Conservation (phyloP, 2,888 invertebrate species). For the Ecdyonurus torrentis region DNA sequence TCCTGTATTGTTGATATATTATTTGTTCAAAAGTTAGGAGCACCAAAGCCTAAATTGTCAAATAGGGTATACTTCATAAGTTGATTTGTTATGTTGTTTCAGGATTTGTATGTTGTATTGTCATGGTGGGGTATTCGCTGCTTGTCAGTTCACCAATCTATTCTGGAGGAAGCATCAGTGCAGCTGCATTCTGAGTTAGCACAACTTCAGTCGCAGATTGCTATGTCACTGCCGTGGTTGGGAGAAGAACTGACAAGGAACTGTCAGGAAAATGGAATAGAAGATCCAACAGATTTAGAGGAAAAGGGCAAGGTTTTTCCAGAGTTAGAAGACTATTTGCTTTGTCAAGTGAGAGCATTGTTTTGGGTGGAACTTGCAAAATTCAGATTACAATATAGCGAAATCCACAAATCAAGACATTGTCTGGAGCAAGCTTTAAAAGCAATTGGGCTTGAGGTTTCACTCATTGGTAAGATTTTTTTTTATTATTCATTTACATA, state of each 20-base stretch:
- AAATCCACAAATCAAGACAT: constrained; percentile 50
- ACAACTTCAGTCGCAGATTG: constrained; percentile 17
- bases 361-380: constrained; percentile 42
- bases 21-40: no score
- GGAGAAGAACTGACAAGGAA: constrained; percentile 22
- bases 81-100: no score
- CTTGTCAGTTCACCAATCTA: constrained; percentile 53
- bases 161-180: constrained; percentile 57
- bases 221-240: constrained; percentile 32
- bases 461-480: constrained; percentile 51
- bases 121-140: constrained; percentile 60
- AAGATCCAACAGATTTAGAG: constrained; percentile 21
- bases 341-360: constrained; percentile 21
- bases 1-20: no score
- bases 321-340: not conserved
- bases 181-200: constrained; percentile 30
- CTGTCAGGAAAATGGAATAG: constrained; percentile 18
- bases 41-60: no score
- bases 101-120: not conserved
- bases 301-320: constrained; percentile 9
- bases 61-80: no score
- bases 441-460: constrained; percentile 45
- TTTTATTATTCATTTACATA: no score
- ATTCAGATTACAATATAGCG: constrained; percentile 54
- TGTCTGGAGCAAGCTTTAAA: constrained; percentile 45